Base-by-base conservation (phyloP, 2,113 vertebrate species). In the Symphodus melops region DNA sequence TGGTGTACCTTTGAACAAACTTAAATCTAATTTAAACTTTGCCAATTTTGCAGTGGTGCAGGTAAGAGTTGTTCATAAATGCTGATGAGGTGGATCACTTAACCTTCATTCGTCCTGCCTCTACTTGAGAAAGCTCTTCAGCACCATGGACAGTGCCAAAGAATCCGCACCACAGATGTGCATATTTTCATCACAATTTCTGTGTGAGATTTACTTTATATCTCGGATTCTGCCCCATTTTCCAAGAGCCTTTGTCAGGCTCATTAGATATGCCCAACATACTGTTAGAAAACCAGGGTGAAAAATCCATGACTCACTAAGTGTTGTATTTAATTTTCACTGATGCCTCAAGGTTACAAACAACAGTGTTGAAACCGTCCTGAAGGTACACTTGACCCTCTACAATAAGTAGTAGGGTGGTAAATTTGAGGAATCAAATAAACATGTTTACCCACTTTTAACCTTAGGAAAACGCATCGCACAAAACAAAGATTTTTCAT, bases 121-220 rank as follows among this genome's bases (percentile, higher is more conserved):
- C 60, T 54, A 57, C 39, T 4, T 14, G 8, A 39, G 39, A 25
- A 53, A 75, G 49, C 16, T 20, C 14, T 87, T 87, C 84, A 89
- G 89, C 53, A 86, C 86, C 84, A 69, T 2, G 79, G 83, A 82
- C 67, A 86, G 85, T 42, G 57, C 66, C 82, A 48, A 3, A 17
- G 57, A 41, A 41, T 10, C 9, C 20, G 46, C 39, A 17, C 12
- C 28, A n/a, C 10, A 21, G 12, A 52, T 11, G 8, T 1, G 3
- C 33, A 16, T 0, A 6, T 48, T n/a, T 42, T 19, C 28, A 52
- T 12, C 54, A 1, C 10, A 54, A 54, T 61, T 51, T 62, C 23
- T 14, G 6, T 28, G 28, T 20, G 9, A 61, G 48, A 7, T 49
- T 42, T 8, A 51, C 17, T 46, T 10, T 41, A n/a, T 48, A 12